phyloP scores from a whole-genome alignment of 2,113 vertebrate genomes.

The Pelusios castaneus region DNA sequence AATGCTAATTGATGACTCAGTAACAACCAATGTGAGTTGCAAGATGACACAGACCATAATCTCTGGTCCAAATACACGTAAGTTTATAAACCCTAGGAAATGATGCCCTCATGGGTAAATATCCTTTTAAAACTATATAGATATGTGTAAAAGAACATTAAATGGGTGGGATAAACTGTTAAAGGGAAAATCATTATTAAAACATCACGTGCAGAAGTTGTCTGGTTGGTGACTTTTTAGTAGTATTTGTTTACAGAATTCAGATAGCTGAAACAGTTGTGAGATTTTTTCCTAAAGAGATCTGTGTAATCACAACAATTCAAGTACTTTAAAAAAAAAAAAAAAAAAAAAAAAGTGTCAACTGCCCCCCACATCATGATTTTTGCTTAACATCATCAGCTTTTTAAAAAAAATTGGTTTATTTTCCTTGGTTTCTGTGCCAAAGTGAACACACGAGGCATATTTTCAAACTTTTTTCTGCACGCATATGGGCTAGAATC shows the following conservation, averaged over 20 bases:
- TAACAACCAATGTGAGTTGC: background rate
- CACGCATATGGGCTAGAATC: too few species aligned
- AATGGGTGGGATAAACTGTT: background rate
- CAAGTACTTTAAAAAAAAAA: too few species aligned
- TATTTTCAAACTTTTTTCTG: too few species aligned
- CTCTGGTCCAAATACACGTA: background rate
- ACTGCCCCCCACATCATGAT: too few species aligned
- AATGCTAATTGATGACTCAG: background rate
- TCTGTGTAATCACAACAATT: background rate
- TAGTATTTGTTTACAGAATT: background rate
- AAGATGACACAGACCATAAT: background rate
- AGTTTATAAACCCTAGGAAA: background rate
- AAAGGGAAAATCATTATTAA: background rate
- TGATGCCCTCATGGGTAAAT: background rate
- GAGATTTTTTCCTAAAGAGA: background rate
- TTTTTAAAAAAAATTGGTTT: too few species aligned
- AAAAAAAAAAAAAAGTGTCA: background rate
- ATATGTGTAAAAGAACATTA: background rate
- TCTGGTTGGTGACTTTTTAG: too few species aligned
- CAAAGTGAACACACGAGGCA: too few species aligned
- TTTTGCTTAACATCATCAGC: too few species aligned
- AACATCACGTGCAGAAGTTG: background rate
- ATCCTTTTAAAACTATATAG: background rate
- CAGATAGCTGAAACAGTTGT: background rate
- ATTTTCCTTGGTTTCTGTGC: too few species aligned